Base-by-base conservation (phyloP, 2,888 invertebrate genomes). In the Philereme transversata region DNA sequence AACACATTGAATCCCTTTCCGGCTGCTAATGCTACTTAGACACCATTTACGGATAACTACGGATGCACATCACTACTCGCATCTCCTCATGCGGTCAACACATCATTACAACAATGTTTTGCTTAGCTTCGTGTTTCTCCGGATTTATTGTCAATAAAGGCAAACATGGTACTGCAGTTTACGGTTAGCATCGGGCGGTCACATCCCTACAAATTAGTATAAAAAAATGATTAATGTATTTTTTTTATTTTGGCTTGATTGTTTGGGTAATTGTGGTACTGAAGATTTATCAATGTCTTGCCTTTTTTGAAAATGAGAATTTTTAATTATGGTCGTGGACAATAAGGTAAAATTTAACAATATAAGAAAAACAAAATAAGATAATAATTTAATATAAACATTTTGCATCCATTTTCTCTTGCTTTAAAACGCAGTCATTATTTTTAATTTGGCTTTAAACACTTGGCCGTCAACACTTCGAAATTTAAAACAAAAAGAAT, bases 61-160 rank as follows among this genome's bases (percentile, higher is more conserved):
- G 45, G 11, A 40, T 8, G 44, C 38, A 33, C 55, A 56, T 49
- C 55, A 56, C 55, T 56, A 56, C 53, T 34, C 51, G 52, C 36
- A 44, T 51, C 45, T 33, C 33, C 47, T 38, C 46, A 54, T 54
- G 54, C 52, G 52, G 45, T 43, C 43, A 54, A 46, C 54, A 54
- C 54, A 46, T 40, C 47, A 53, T 45, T 54, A 54, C 53, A 4
- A 46, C 46, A 54, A 64, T 67, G 69, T 69, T 69, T 69, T 69
- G 68, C 68, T 59, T 48, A 49, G 51, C 41, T 43, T 60, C 47
- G 57, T 53, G 55, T 62, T 60, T 58, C 60, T 60, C 45, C 56
- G 63, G 62, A 64, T 70, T 66, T 68, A 70, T 66, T 57, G 68
- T 50, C 70, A 59, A 67, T 68, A 68, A 69, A 63, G 54, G 60